phyloP scores from a whole-genome alignment of 2,888 invertebrate genomes.

The Polyommatus iphigenia region DNA sequence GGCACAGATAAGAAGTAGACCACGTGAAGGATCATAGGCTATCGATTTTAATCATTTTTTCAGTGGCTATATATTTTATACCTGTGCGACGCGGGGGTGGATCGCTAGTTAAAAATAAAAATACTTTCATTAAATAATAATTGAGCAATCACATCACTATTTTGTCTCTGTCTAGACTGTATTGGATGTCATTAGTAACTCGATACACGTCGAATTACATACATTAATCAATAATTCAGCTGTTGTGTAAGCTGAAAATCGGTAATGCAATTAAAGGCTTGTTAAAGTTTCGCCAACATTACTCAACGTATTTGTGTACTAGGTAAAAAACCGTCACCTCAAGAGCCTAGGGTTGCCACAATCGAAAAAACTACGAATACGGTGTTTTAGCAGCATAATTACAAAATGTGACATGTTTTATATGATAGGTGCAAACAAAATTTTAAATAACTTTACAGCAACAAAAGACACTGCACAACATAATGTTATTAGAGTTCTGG shows the following conservation, averaged over 20 bases:
- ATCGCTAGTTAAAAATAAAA: too few relatives aligned
- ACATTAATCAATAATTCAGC: background rate
- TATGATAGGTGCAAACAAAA: background rate
- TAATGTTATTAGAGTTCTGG: too few relatives aligned
- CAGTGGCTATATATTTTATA: too few relatives aligned
- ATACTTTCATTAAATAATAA: background rate
- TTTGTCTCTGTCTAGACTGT: conserved; percentile 5
- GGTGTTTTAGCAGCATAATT: background rate
- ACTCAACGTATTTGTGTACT: conserved; percentile 17
- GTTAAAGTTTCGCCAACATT: conserved; percentile 14
- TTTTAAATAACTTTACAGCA: background rate
- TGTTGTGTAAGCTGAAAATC: conserved; percentile 19
- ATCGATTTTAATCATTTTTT: too few relatives aligned
- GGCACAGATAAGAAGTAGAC: too few relatives aligned
- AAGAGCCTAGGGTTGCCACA: background rate
- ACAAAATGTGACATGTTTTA: background rate
- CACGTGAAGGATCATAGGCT: too few relatives aligned
- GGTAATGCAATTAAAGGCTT: conserved; percentile 26
- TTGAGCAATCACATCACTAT: background rate
- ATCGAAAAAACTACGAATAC: background rate
- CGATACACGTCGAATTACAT: background rate
- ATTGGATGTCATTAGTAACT: background rate
- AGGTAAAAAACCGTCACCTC: conserved; percentile 24
- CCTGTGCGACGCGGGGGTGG: too few relatives aligned
- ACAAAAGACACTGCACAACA: too few relatives aligned